Evolutionary conservation across 2,113 vertebrate genomes (phyloP).

Genomic region (Hippocampus abdominalis): DNA sequence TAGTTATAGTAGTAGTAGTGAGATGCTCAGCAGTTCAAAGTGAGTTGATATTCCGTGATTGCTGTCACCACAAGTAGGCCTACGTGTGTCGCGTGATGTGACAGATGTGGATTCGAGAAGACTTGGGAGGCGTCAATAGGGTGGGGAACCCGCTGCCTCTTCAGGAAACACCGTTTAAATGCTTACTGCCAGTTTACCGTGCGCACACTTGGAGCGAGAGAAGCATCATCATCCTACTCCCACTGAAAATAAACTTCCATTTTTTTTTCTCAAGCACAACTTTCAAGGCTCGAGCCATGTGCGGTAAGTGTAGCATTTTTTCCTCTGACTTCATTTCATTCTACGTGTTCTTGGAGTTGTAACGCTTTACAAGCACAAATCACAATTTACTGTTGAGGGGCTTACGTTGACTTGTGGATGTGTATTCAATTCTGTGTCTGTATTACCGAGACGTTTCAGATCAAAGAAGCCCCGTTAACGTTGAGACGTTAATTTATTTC

Average conservation of each 20-base stretch:
- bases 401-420: background rate
- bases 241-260: background rate
- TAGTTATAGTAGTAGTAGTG: background rate
- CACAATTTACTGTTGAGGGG: background rate
- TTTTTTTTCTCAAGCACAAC: background rate
- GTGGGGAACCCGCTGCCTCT: slow-evolving; percentile 34
- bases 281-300: slow-evolving; percentile 49
- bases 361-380: background rate
- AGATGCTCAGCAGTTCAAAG: background rate
- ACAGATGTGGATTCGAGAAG: background rate
- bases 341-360: background rate
- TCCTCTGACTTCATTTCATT: background rate
- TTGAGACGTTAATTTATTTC: background rate
- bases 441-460: background rate
- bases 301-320: slow-evolving; percentile 50
- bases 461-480: background rate
- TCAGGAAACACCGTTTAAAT: slow-evolving; percentile 50
- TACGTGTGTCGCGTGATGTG: background rate
- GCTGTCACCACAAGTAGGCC: background rate
- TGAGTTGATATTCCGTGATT: background rate
- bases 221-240: slow-evolving; percentile 26
- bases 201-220: slow-evolving; percentile 16
- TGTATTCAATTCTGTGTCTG: background rate
- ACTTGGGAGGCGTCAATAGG: slow-evolving; percentile 23
- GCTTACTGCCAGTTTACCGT: slow-evolving; percentile 26